These are phyloP conservation scores for Caenorhabditis sp. DNA, from an alignment of 2,888 invertebrate genomes.

Conservation along the genomic window DNA sequence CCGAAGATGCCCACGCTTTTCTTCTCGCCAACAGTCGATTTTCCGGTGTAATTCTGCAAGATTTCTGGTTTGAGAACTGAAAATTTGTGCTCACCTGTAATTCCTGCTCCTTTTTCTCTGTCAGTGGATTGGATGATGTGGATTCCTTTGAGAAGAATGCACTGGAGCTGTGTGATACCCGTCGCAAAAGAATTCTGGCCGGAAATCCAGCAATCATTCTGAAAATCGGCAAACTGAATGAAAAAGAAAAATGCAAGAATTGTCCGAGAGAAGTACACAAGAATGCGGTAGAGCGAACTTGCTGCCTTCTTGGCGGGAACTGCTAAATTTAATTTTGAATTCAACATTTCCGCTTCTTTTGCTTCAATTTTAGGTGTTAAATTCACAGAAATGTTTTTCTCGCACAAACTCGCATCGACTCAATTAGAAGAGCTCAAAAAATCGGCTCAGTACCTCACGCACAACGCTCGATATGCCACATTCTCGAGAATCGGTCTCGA, in stretches of 20 bases:
- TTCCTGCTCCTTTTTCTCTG: conserved; percentile 33
- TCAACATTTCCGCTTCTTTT: too few species aligned
- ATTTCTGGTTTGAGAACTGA: neutral
- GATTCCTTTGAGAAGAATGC: conserved; percentile 37
- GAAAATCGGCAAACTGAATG: neutral
- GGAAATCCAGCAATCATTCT: conserved; percentile 22
- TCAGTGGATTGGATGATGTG: conserved; percentile 5
- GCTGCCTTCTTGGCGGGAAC: neutral
- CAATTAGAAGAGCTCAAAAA: neutral
- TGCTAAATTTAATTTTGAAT: too few species aligned
- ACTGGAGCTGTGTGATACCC: neutral
- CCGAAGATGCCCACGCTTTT: conserved; percentile 59
- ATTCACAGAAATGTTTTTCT: too few species aligned
- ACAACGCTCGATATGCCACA: conserved; percentile 8
- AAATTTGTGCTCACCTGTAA: conserved; percentile 16
- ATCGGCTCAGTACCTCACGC: conserved; percentile 8
- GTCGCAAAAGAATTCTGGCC: neutral
- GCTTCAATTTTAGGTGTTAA: too few species aligned
- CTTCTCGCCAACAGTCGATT: conserved; percentile 54
- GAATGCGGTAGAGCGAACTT: neutral
- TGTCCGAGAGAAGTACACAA: conserved; percentile 40
- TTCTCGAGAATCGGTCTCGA: conserved; percentile 21
- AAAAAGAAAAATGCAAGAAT: neutral
- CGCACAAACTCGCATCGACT: neutral
- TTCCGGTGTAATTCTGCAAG: conserved; percentile 41